These are phyloP conservation scores for Dinomys branickii DNA, from an alignment of 2,113 vertebrate species.

Conservation along the genomic window DNA sequence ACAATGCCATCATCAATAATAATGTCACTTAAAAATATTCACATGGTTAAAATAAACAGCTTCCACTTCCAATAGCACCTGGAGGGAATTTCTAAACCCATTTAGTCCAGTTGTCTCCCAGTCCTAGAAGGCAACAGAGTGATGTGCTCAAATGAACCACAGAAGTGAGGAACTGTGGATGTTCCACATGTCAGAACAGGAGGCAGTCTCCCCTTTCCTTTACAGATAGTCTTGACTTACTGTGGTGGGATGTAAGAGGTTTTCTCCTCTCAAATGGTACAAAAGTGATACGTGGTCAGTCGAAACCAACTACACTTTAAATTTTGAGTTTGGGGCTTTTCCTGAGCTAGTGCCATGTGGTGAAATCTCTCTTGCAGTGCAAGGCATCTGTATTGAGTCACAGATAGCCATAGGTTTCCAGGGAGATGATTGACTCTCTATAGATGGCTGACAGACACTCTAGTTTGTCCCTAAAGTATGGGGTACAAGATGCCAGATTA, in stretches of 20 bases:
- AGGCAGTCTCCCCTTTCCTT: neutral
- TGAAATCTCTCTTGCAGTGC: too few relatives aligned
- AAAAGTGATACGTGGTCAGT: neutral
- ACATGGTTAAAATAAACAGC: neutral
- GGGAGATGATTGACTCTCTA: neutral
- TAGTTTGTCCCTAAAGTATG: neutral
- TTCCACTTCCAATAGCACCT: neutral
- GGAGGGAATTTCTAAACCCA: neutral
- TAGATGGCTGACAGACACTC: too few relatives aligned
- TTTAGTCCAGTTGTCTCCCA: neutral
- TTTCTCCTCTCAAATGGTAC: neutral
- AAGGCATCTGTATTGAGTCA: neutral
- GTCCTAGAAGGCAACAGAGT: neutral
- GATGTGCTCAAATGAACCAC: neutral
- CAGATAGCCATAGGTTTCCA: neutral
- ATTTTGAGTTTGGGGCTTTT: neutral
- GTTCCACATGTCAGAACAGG: too few relatives aligned
- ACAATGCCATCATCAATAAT: neutral
- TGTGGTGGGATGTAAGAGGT: accelerated
- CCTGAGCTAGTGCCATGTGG: too few relatives aligned
- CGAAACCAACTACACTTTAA: neutral
- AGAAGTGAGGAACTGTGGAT: neutral
- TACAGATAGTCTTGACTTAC: neutral
- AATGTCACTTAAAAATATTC: neutral
- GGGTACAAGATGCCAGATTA: neutral